Evolutionary conservation across 2,797 vertebrate genomes (phyloP).

Genomic region (Gobionotothen gibberifrons): DNA sequence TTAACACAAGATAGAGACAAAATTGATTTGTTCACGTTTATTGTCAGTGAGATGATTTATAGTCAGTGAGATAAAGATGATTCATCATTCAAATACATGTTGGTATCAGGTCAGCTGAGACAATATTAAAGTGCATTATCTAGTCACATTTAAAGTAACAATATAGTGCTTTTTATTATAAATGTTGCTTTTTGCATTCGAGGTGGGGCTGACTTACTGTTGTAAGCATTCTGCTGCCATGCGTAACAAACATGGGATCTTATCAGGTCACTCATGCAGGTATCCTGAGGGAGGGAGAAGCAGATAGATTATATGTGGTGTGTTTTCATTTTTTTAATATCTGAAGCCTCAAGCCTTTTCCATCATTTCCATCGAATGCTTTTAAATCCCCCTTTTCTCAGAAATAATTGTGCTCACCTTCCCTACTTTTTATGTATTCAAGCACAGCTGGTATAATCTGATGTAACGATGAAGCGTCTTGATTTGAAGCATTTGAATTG

Average conservation of each 20-base stretch:
- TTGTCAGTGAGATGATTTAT: slow-evolving; percentile 15
- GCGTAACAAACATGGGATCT: slow-evolving; percentile 69
- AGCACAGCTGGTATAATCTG: neutral
- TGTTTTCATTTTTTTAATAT: slow-evolving; percentile 22
- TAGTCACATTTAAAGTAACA: neutral
- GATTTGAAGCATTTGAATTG: neutral
- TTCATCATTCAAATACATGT: slow-evolving; percentile 19
- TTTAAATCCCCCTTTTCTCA: neutral
- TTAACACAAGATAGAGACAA: slow-evolving; percentile 24
- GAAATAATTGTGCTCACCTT: neutral
- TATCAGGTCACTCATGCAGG: slow-evolving; percentile 83
- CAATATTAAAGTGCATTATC: neutral
- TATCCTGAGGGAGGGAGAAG: slow-evolving; percentile 52
- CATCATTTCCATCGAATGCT: neutral
- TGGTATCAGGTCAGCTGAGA: slow-evolving; percentile 19
- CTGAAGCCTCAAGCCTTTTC: slow-evolving; percentile 13
- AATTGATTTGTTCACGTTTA: slow-evolving; percentile 30
- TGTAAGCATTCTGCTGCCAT: slow-evolving; percentile 57
- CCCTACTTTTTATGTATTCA: neutral
- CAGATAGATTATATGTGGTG: slow-evolving; percentile 4
- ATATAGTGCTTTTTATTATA: slow-evolving; percentile 9
- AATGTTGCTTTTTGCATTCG: neutral
- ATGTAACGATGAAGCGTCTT: neutral
- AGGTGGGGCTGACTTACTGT: slow-evolving; percentile 23
- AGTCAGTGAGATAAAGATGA: slow-evolving; percentile 22